phyloP scores from a whole-genome alignment of 2,797 vertebrate species.

The Glossophaga mutica region DNA sequence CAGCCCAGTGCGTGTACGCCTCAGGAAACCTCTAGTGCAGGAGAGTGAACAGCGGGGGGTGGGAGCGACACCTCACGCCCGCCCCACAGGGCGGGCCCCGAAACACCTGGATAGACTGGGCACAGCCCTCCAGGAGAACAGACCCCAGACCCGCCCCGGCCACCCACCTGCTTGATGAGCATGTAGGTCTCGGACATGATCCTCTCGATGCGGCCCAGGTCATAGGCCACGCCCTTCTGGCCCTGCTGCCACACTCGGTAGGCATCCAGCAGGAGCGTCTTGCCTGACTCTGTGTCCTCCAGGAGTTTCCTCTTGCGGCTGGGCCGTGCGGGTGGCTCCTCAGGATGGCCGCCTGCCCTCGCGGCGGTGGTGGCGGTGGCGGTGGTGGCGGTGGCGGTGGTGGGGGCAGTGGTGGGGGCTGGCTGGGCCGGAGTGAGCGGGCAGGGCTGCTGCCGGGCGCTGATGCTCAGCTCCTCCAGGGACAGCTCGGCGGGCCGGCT shows the following conservation, averaged over 20 bases:
- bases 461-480: slow-evolving; percentile 96
- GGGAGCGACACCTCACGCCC: background rate
- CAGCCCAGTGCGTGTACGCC: background rate
- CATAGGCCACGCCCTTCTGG: slow-evolving; percentile 96
- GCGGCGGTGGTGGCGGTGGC: slow-evolving; percentile 69
- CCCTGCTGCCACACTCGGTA: slow-evolving; percentile 99
- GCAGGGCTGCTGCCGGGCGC: slow-evolving; percentile 88
- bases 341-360: slow-evolving; percentile 57
- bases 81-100: background rate
- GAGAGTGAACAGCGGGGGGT: background rate
- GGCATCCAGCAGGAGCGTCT: slow-evolving; percentile 94
- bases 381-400: background rate
- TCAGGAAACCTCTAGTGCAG: background rate
- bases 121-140: background rate
- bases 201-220: slow-evolving; percentile 94
- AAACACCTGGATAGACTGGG: background rate
- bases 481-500: slow-evolving; percentile 91
- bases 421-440: slow-evolving; percentile 61
- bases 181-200: slow-evolving; percentile 99
- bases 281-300: slow-evolving; percentile 94
- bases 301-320: slow-evolving; percentile 95
- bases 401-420: background rate
- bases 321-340: slow-evolving; percentile 85
- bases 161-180: slow-evolving; percentile 96
- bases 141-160: rapidly evolving